Evolutionary conservation across 2,888 invertebrate species (phyloP), one percentile per base, ranked within the genome.

Genomic region (Cheilosia vernalis): DNA sequence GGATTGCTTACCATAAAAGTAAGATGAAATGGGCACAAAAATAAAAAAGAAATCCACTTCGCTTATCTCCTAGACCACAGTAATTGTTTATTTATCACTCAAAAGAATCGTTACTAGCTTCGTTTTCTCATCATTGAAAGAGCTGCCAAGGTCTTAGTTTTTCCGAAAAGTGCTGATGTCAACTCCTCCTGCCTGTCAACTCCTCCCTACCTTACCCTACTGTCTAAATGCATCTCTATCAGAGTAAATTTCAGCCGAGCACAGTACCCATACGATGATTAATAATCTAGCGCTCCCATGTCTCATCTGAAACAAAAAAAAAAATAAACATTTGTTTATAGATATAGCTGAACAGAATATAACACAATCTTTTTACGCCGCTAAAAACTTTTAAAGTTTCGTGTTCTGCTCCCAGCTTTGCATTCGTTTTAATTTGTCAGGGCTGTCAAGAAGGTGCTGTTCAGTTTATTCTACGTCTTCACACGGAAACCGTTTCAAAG

Each of bases 211-310:
- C n/a, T n/a, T n/a, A n/a, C n/a, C n/a, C n/a, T n/a, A 47, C 2
- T 19, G 4, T 2, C 47, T 9, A 40, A 19, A 19, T 15, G 7
- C 1, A 21, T 13, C 33, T 10, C 30, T 6, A 21, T 24, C 0
- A 4, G 42, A 63, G 21, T 64, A 64, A 80, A 80, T 40, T 67
- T 74, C 47, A 74, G 74, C 73, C 60, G 60, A 80, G 42, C 80
- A 74, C 73, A 67, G 19, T 21, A 47, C 5, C 17, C 2, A 0
- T 19, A 17, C 9, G 58, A 40, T 27, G 61, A 80, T 61, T 55
- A 66, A 66, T 67, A 49, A 42, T 9, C 33, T 24, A 49, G 30
- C 19, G 21, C 58, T 27, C 47, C 37, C 24, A n/a, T 60, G 37
- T 42, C 15, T 58, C 70, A 60, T 60, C 24, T 13, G 13, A 37